Percentiles rank a stretch among this genome's conserved stretches.
Conservation (phyloP, 2,888 invertebrate genomes). For the Tiliacea citrago region DNA sequence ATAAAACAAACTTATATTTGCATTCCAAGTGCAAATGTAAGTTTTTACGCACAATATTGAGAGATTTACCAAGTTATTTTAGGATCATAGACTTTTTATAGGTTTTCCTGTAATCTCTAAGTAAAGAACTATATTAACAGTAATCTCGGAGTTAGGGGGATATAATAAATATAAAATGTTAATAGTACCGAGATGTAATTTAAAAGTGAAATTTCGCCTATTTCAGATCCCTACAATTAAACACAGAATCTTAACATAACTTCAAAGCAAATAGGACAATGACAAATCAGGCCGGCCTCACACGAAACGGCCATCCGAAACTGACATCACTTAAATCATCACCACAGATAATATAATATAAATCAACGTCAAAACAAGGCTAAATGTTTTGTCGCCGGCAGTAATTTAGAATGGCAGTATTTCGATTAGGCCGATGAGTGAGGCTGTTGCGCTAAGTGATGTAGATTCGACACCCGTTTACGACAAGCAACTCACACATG, state of each 20-base stretch:
- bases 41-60: too few species aligned
- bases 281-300: conserved; percentile 1
- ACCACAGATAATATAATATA: conserved; percentile 36
- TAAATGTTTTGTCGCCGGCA: conserved; percentile 25
- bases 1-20: too few species aligned
- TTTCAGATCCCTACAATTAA: not conserved
- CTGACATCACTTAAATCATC: conserved; percentile 24
- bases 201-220: too few species aligned
- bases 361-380: conserved; percentile 39
- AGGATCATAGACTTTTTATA: too few species aligned
- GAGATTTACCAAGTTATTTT: too few species aligned
- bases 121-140: too few species aligned
- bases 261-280: not conserved
- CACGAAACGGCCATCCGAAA: conserved; percentile 4
- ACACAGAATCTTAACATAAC: not conserved
- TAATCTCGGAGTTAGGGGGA: too few species aligned
- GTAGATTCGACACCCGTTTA: conserved; percentile 53
- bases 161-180: too few species aligned
- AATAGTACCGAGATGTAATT: too few species aligned
- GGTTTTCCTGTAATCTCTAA: too few species aligned
- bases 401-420: conserved; percentile 46
- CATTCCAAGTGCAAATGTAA: too few species aligned
- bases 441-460: conserved; percentile 56
- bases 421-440: conserved; percentile 45
- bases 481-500: conserved; percentile 36